Evolutionary conservation across 2,113 vertebrate genomes (phyloP).

Genomic region (Poeciliopsis retropinna): DNA sequence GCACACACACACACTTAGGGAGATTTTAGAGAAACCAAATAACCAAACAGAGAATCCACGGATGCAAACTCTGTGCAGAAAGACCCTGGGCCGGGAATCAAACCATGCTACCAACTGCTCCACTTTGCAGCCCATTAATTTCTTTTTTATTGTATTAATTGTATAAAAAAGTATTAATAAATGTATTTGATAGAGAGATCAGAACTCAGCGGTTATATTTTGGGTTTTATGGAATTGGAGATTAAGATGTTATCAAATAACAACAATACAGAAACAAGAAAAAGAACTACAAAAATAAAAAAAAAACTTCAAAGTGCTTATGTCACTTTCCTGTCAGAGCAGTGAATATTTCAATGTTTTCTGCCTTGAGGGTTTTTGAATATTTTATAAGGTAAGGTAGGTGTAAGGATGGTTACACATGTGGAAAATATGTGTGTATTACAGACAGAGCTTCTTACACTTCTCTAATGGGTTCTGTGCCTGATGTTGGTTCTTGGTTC

Average conservation of each 20-base stretch:
- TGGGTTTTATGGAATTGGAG: neutral
- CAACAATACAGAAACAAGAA: neutral
- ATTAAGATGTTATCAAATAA: neutral
- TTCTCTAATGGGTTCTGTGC: neutral
- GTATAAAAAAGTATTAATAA: neutral
- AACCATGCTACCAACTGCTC: no score
- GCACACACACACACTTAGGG: no score
- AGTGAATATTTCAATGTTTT: conserved; percentile 69
- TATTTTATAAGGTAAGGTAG: conserved; percentile 65
- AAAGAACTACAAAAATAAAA: conserved; percentile 14
- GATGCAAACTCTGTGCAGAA: no score
- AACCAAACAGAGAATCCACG: no score
- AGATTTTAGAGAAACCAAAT: no score
- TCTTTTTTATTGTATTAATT: no score
- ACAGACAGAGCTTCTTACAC: neutral
- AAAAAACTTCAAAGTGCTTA: conserved; percentile 31
- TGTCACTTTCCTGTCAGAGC: conserved; percentile 50
- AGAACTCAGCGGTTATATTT: neutral
- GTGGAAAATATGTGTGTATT: neutral
- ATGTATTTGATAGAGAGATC: neutral
- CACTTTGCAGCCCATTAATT: neutral
- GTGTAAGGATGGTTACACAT: conserved; percentile 6
- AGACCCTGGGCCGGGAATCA: no score
- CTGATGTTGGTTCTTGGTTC: conserved; percentile 6
- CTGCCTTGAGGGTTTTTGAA: conserved; percentile 57